These are phyloP conservation scores for Microctenopoma steveboyesi DNA, from an alignment of 2,797 vertebrate genomes.

Conservation along the genomic window DNA sequence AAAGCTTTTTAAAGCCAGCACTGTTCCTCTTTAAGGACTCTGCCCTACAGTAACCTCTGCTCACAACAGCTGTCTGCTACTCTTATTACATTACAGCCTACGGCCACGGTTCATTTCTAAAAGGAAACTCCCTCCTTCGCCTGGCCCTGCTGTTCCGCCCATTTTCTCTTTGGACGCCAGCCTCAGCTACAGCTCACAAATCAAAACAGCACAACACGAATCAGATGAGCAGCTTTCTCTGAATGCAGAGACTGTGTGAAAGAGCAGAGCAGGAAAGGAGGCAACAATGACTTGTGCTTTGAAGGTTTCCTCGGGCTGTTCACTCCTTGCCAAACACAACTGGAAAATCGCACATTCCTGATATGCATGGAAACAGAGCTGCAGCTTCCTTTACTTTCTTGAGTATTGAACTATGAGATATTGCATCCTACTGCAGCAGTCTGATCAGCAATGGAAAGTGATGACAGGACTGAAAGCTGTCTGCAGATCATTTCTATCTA, in stretches of 20 bases:
- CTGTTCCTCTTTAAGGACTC: conserved; percentile 18
- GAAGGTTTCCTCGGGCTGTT: conserved; percentile 38
- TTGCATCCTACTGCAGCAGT: conserved; percentile 26
- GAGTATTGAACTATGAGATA: neutral
- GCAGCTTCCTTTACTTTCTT: conserved; percentile 31
- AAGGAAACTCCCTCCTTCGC: conserved; percentile 18
- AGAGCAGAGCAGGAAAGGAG: conserved; percentile 15
- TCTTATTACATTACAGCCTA: conserved; percentile 49
- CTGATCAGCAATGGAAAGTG: conserved; percentile 21
- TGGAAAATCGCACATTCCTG: conserved; percentile 47
- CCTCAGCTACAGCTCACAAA: neutral
- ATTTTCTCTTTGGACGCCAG: neutral
- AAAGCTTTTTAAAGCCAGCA: neutral
- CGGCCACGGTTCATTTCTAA: conserved; percentile 41
- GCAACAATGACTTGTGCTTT: conserved; percentile 22
- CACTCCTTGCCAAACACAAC: conserved; percentile 29
- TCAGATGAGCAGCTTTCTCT: conserved; percentile 10
- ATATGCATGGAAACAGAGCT: conserved; percentile 33
- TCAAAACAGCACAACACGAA: neutral
- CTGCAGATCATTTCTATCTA: conserved; percentile 20
- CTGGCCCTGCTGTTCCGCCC: neutral
- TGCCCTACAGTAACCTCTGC: conserved; percentile 55
- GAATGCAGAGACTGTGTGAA: neutral
- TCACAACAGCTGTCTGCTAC: conserved; percentile 42
- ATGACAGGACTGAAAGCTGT: conserved; percentile 40